A percentile compares a stretch with the other conserved stretches of the same genome.
These are phyloP conservation scores for Orthonevra nobilis DNA, from an alignment of 2,888 invertebrate species.

Conservation along the genomic window DNA sequence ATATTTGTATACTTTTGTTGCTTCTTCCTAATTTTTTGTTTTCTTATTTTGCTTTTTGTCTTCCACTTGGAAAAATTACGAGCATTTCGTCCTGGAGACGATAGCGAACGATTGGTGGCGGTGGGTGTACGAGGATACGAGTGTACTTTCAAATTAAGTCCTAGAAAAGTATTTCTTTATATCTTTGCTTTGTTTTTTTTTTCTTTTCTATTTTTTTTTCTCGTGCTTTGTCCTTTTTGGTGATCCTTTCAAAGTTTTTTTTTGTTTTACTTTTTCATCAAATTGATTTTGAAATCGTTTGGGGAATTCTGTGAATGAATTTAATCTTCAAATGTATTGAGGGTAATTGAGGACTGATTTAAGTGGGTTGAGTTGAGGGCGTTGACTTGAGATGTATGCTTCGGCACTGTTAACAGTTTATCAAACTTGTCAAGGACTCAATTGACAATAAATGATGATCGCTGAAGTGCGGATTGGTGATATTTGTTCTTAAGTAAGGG, in stretches of 20 bases:
- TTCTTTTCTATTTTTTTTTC: not conserved
- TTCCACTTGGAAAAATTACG: slow-evolving; percentile 39
- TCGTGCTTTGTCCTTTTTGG: slow-evolving; percentile 33
- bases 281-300: slow-evolving; percentile 64
- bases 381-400: slow-evolving; percentile 24
- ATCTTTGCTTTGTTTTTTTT: not conserved
- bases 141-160: slow-evolving; percentile 64
- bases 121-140: slow-evolving; percentile 31
- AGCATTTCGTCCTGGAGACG: not conserved
- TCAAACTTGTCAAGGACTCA: slow-evolving; percentile 48
- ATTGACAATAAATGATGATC: slow-evolving; percentile 7
- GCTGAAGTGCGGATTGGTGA: too few species aligned
- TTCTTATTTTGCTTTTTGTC: slow-evolving; percentile 40
- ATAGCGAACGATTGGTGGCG: not conserved
- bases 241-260: slow-evolving; percentile 61
- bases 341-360: slow-evolving; percentile 56
- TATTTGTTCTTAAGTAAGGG: too few species aligned
- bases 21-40: slow-evolving; percentile 33
- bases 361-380: slow-evolving; percentile 17
- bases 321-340: slow-evolving; percentile 59
- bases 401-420: slow-evolving; percentile 43
- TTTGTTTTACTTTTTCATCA: too few species aligned
- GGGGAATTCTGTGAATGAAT: slow-evolving; percentile 59
- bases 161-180: slow-evolving; percentile 32
- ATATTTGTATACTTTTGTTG: slow-evolving; percentile 62